Percentiles rank a stretch among this genome's conserved stretches.
phyloP scores from a whole-genome alignment of 2,888 invertebrate species.

The Oasisia sp. region DNA sequence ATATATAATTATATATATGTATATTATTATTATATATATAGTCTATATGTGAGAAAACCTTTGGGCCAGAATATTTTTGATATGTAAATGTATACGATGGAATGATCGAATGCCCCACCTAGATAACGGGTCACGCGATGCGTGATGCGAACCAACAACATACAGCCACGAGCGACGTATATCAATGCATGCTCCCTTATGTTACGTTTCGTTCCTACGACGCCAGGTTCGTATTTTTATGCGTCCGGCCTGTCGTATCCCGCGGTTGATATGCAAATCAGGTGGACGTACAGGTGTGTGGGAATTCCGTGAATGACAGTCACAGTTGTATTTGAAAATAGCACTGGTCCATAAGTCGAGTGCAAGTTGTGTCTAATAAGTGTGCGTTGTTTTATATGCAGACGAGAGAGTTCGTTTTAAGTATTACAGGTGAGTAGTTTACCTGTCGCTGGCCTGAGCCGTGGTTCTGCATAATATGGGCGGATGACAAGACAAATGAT shows the following conservation, averaged over 20 bases:
- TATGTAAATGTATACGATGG: no score
- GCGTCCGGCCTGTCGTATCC: neutral
- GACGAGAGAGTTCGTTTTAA: neutral
- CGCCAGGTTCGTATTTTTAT: neutral
- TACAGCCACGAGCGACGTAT: neutral
- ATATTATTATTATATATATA: no score
- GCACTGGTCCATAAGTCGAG: neutral
- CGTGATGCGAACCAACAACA: neutral
- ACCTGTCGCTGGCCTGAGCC: neutral
- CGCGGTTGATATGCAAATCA: neutral
- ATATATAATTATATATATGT: no score
- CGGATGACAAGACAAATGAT: neutral
- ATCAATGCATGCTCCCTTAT: neutral
- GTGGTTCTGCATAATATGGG: neutral
- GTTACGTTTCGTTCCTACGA: neutral
- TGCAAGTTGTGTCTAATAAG: neutral
- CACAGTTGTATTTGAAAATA: neutral
- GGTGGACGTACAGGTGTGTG: neutral
- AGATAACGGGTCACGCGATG: no score
- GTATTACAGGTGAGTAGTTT: neutral
- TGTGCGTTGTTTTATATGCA: neutral
- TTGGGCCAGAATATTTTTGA: no score
- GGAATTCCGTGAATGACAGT: neutral
- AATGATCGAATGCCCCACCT: no score
- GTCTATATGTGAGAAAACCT: no score